These are phyloP conservation scores for Xerus inauris DNA, from an alignment of 2,113 vertebrate species.

Conservation along the genomic window DNA sequence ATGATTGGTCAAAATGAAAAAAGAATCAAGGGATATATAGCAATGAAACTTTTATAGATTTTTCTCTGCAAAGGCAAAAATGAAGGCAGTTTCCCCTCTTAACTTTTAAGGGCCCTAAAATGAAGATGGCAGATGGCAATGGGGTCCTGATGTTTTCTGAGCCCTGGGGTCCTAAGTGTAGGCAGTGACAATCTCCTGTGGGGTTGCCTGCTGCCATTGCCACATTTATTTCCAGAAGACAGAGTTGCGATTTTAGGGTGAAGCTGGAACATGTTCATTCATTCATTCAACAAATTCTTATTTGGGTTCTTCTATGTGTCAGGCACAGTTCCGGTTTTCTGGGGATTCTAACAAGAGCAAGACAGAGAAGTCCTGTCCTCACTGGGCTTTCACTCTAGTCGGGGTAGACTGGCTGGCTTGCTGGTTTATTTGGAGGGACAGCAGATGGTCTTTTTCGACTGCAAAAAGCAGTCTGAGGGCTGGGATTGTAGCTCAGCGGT, in stretches of 20 bases:
- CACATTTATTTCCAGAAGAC: not conserved
- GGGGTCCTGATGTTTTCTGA: not conserved
- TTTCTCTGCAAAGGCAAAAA: constrained; percentile 22
- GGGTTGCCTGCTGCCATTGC: not conserved
- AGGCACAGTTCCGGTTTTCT: not conserved
- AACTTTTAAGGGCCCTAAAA: not conserved
- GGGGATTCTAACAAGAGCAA: not conserved
- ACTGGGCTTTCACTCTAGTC: not conserved
- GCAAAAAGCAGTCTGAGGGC: not conserved
- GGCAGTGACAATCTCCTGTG: not conserved
- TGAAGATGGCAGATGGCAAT: not conserved
- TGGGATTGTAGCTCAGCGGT: no score
- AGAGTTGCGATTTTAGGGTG: not conserved
- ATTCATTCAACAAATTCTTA: not conserved
- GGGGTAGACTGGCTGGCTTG: not conserved
- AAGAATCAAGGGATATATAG: not conserved
- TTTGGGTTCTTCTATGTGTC: not conserved
- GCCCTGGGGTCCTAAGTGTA: not conserved
- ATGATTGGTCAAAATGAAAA: not conserved
- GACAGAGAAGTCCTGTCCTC: not conserved
- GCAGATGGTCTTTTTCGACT: not conserved
- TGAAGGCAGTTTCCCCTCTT: not conserved
- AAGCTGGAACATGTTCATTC: not conserved
- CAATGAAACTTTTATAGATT: not conserved
- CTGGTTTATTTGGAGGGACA: not conserved